Evolutionary conservation across 2,888 invertebrate genomes (phyloP).

Genomic region (Loripinus fragilis): DNA sequence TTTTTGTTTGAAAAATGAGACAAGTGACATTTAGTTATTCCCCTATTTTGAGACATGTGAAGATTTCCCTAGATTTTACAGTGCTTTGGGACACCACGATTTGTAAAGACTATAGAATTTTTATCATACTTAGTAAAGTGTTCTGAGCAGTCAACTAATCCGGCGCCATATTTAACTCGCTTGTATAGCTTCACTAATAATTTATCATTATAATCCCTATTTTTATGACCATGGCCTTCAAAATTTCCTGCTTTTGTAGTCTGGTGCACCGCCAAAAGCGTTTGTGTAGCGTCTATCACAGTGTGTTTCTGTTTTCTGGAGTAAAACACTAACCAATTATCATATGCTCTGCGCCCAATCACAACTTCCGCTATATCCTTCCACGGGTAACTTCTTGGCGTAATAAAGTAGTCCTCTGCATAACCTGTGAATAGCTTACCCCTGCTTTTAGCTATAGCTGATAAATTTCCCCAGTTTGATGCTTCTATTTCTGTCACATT

Average conservation of each 20-base stretch:
- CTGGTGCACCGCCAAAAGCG: constrained; percentile 75
- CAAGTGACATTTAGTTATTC: too few species aligned
- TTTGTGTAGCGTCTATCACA: constrained; percentile 72
- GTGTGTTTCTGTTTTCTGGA: constrained; percentile 60
- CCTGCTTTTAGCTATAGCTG: constrained; percentile 54
- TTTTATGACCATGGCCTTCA: constrained; percentile 67
- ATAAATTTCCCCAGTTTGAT: constrained; percentile 51
- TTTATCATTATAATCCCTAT: constrained; percentile 69
- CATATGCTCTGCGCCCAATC: constrained; percentile 76
- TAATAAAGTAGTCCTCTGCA: constrained; percentile 77
- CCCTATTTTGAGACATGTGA: too few species aligned
- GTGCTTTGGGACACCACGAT: neutral
- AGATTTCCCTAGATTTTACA: too few species aligned
- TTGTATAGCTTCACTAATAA: constrained; percentile 63
- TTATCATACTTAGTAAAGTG: constrained; percentile 44
- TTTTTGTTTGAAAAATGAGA: too few species aligned
- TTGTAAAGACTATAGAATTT: neutral
- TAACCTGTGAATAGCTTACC: constrained; percentile 70
- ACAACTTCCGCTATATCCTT: constrained; percentile 74
- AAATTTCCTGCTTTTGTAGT: constrained; percentile 73
- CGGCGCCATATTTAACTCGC: constrained; percentile 64
- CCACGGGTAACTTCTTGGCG: constrained; percentile 72
- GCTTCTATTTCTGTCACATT: constrained; percentile 66
- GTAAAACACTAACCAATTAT: constrained; percentile 77
- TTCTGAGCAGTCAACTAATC: constrained; percentile 66